Base-by-base conservation (phyloP, 1,140 invertebrate species). In the Drosophila bifasciata region DNA sequence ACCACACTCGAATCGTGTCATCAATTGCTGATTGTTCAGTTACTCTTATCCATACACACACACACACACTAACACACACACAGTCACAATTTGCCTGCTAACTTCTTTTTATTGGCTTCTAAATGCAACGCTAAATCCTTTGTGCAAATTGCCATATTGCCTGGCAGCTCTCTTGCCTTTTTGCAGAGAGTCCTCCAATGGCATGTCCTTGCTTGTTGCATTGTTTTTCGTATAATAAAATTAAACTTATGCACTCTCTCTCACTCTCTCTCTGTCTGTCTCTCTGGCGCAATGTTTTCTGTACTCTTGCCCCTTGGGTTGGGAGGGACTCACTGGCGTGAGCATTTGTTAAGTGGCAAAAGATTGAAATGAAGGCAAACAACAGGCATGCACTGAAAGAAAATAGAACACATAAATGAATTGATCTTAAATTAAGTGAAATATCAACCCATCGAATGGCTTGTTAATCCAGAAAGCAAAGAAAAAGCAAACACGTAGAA, bases 171-270 rank as follows among this genome's bases (percentile, higher is more conserved):
- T n/a, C n/a, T n/a, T 52, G 45, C 25, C 44, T 59, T 41, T 41
- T 57, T 50, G 39, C 58, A 11, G n/a, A n/a, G n/a, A n/a, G n/a
- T 13, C 11, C 32, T 36, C 32, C 32, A 41, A 41, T 55, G 25
- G 61, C 46, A 78, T 68, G 59, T 66, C 59, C 48, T 58, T 74
- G 72, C 60, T 59, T 80, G 67, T 86, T 86, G 81, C 81, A 86
- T 86, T 86, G 81, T 86, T 86, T 86, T 86, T 86, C 77, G 77
- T 77, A 77, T 86, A 86, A 86, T 86, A 86, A 86, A 86, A 86
- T 86, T 86, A 86, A 86, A 86, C 81, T 86, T 86, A 86, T 86
- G 81, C 77, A 70, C 72, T 71, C 61, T 76, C 51, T 25, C 48
- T 17, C 41, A 44, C 62, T n/a, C 48, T 9, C 19, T 13, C 5